These are phyloP conservation scores for Falco cherrug DNA, from an alignment of 2,797 vertebrate species.

Conservation along the genomic window DNA sequence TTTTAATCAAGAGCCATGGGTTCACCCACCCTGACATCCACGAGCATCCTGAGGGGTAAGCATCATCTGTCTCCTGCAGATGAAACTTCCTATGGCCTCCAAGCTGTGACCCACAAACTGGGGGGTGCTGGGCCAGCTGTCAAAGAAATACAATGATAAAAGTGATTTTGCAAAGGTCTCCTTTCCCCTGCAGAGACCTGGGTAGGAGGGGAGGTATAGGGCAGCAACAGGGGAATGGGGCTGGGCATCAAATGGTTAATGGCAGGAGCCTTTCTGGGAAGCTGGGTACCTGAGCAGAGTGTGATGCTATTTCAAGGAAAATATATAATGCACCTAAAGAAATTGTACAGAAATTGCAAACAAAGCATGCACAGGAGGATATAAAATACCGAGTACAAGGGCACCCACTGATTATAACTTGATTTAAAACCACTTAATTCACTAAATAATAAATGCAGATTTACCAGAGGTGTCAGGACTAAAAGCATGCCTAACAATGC, in stretches of 20 bases:
- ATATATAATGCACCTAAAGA: conserved; percentile 51
- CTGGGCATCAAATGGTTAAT: background rate
- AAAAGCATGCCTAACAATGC: conserved; percentile 66
- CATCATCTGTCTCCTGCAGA: background rate
- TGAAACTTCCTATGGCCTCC: background rate
- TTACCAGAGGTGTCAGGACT: conserved; percentile 64
- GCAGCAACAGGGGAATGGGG: background rate
- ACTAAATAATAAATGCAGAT: conserved; percentile 68
- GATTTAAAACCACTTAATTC: conserved; percentile 69
- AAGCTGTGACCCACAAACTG: background rate
- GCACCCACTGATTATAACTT: conserved; percentile 55
- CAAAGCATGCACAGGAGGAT: conserved; percentile 54
- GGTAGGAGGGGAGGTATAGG: background rate
- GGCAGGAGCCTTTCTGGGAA: background rate
- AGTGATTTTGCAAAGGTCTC: background rate
- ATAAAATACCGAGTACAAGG: conserved; percentile 56
- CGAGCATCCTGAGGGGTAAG: background rate
- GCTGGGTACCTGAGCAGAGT: background rate
- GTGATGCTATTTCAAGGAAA: conserved; percentile 40
- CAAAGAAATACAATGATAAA: background rate
- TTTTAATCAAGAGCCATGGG: rapidly evolving
- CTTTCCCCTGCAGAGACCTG: too few relatives aligned
- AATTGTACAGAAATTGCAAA: conserved; percentile 58
- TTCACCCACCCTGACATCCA: background rate
- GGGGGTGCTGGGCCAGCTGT: rapidly evolving